Conservation (phyloP, 2,797 vertebrate genomes). For the Pempheris klunzingeri region DNA sequence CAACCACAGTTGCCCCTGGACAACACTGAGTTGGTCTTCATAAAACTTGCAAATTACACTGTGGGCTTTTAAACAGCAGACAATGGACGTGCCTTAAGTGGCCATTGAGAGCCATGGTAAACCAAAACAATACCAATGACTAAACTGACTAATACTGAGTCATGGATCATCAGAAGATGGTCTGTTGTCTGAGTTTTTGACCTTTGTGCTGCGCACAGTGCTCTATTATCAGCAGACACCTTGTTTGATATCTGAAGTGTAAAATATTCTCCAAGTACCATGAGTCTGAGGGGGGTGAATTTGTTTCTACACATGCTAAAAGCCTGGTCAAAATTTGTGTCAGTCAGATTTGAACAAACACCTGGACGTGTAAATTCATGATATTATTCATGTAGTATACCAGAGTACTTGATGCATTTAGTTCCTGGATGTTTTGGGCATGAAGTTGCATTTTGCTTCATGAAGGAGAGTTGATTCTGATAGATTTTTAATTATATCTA, state of each 20-base stretch:
- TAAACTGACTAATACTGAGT: conserved; percentile 37
- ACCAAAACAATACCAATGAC: conserved; percentile 41
- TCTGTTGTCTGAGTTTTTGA: conserved; percentile 12
- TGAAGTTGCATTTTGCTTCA: background rate
- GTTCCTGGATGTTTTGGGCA: conserved; percentile 1
- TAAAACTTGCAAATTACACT: conserved; percentile 70
- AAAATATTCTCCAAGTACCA: background rate
- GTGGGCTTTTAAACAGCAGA: conserved; percentile 59
- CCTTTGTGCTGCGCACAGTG: conserved; percentile 7
- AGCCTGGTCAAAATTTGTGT: background rate
- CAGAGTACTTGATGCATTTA: conserved; percentile 8
- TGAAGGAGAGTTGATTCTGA: background rate
- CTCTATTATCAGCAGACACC: background rate
- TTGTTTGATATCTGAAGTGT: background rate
- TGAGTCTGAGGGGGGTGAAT: background rate
- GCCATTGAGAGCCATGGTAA: conserved; percentile 27
- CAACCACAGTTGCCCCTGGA: conserved; percentile 60
- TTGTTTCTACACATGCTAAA: background rate
- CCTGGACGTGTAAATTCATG: background rate
- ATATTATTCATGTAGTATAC: background rate
- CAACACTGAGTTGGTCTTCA: conserved; percentile 74
- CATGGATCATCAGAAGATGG: conserved; percentile 19
- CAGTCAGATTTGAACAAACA: conserved; percentile 1
- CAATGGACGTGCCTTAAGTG: conserved; percentile 46
- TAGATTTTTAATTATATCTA: background rate